Conservation (phyloP, 35 echinoderm and acorn worm species). For the Apostichopus californicus region DNA sequence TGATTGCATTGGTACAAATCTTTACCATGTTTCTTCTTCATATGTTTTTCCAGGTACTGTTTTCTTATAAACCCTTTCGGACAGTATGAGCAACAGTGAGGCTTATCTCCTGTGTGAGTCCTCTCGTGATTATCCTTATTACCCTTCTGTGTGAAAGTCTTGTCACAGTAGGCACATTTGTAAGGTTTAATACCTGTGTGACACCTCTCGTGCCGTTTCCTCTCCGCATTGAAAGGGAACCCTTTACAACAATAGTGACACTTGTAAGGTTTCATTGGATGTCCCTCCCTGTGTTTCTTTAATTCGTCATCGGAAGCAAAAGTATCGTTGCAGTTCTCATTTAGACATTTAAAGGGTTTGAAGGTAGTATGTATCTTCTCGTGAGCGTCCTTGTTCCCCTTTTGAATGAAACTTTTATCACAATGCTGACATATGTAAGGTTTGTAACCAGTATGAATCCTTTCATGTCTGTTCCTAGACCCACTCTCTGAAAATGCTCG, state of each 20-base stretch:
- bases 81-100: slow-evolving; percentile 33
- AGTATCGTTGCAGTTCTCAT: slow-evolving; percentile 47
- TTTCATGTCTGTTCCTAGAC: slow-evolving; percentile 31
- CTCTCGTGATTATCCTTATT: slow-evolving; percentile 40
- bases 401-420: slow-evolving; percentile 33
- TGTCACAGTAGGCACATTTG: slow-evolving; percentile 47
- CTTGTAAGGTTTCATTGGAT: slow-evolving; percentile 36
- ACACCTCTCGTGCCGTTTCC: slow-evolving; percentile 39
- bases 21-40: slow-evolving; percentile 45
- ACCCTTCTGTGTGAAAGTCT: slow-evolving; percentile 47
- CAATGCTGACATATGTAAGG: slow-evolving; percentile 31
- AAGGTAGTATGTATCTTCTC: slow-evolving; percentile 54
- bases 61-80: slow-evolving; percentile 28
- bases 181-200: slow-evolving; percentile 52
- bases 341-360: slow-evolving; percentile 33
- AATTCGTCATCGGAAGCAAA: slow-evolving; percentile 29
- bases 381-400: slow-evolving; percentile 47
- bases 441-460: slow-evolving; percentile 41
- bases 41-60: slow-evolving; percentile 48
- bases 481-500: slow-evolving; percentile 43
- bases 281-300: slow-evolving; percentile 14
- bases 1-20: neutral
- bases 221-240: slow-evolving; percentile 48
- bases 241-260: slow-evolving; percentile 45
- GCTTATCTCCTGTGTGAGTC: slow-evolving; percentile 55